These are phyloP conservation scores for Scrobipalpa costella DNA, from an alignment of 2,888 invertebrate species.

Conservation along the genomic window DNA sequence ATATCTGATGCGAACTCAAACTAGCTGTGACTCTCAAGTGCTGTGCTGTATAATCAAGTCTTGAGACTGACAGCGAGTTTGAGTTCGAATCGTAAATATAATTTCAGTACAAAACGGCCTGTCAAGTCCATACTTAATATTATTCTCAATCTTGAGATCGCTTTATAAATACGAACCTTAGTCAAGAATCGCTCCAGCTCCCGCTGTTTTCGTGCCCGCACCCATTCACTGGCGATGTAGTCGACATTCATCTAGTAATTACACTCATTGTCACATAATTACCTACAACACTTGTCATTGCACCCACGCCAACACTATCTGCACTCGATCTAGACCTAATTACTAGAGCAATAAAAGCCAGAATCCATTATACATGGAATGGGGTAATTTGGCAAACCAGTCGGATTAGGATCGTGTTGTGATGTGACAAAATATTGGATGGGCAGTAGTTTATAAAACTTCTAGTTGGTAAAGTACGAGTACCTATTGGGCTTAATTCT, in stretches of 20 bases:
- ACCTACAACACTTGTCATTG: slow-evolving; percentile 70
- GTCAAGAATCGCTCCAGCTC: too few relatives aligned
- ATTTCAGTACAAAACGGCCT: too few relatives aligned
- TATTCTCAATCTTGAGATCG: too few relatives aligned
- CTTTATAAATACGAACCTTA: too few relatives aligned
- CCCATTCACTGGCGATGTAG: slow-evolving; percentile 41
- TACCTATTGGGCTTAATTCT: neutral
- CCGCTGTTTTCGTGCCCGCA: slow-evolving; percentile 33
- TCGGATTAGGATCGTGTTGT: slow-evolving; percentile 33
- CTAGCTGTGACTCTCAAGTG: too few relatives aligned
- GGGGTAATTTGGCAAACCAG: slow-evolving; percentile 31
- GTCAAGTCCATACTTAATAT: too few relatives aligned
- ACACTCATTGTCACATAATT: slow-evolving; percentile 77
- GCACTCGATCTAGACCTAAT: slow-evolving; percentile 44
- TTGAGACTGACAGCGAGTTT: too few relatives aligned
- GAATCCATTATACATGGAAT: slow-evolving; percentile 35
- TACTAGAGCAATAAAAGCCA: slow-evolving; percentile 39
- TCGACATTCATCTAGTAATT: slow-evolving; percentile 60
- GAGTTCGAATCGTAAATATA: too few relatives aligned
- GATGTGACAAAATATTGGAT: slow-evolving; percentile 32
- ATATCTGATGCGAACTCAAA: too few relatives aligned
- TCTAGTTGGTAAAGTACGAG: neutral
- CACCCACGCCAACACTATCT: slow-evolving; percentile 59
- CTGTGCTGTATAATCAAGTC: too few relatives aligned
- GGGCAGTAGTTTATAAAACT: neutral